Base-by-base conservation (phyloP, 2,888 invertebrate species). In the Zaprionus bogoriensis region DNA sequence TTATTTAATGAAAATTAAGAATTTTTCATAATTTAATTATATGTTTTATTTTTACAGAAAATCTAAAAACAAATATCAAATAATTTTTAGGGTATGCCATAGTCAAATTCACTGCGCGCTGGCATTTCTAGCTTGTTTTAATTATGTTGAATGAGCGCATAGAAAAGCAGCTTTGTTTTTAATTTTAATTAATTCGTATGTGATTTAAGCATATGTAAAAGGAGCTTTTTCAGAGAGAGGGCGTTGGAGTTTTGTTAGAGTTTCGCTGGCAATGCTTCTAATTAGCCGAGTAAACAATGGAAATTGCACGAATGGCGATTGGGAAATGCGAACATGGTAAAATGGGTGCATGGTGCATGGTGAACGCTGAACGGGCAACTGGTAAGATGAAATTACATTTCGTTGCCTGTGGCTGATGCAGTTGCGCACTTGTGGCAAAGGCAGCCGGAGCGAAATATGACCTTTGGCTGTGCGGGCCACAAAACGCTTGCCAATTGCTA, bases 261-360 rank as follows among this genome's bases (percentile, higher is more conserved):
- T 27, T 9, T 27, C 42, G 42, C 17, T 4, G n/a, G 10, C 19
- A 53, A 48, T 36, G 53, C 44, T 42, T 44, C 69, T 76, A 78
- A 78, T 81, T 76, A 73, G 46, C 46, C 22, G 6, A 14, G 64
- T 44, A 64, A 68, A 81, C 76, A 78, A 69, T 58, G 42, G 32
- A 32, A 58, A 50, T n/a, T n/a, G n/a, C n/a, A n/a, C n/a, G n/a
- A n/a, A n/a, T 50, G 32, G 65, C 55, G 50, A 77, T 54, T 58
- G 52, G 20, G 7, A 50, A 67, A 50, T 39, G 3, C 48, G 20
- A 7, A 50, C 63, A 50, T 39, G 3, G 4, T 10, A 20, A 10
- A 19, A 3, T 3, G 19, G 38, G 4, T 17, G 5, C 3, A 10
- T 4, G 7, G 10, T 10, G 1, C 6, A 14, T 6, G 20, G 20